A percentile compares a stretch with the other conserved stretches of the same genome.
phyloP scores from a whole-genome alignment of 2,797 vertebrate species.

The Telmatherina bonti region DNA sequence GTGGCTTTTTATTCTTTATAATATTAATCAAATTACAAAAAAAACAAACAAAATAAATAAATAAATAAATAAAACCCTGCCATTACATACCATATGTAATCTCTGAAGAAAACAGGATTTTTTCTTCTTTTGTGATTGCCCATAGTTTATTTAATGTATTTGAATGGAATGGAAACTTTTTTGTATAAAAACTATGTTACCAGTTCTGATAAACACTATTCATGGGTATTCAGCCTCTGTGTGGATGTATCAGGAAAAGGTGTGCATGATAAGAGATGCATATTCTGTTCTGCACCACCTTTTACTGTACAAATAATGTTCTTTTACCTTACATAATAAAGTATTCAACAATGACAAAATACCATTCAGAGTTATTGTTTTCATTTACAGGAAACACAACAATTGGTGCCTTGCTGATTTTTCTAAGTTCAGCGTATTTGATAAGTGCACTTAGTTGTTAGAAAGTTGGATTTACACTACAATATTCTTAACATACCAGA shows the following conservation, averaged over 20 bases:
- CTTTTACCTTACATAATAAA: background rate
- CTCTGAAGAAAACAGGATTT: too few relatives aligned
- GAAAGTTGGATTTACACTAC: background rate
- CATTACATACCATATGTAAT: too few relatives aligned
- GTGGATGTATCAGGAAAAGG: background rate
- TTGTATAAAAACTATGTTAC: background rate
- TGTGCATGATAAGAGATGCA: background rate
- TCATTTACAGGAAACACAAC: constrained; percentile 1
- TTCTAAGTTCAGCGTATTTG: background rate
- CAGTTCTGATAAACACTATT: background rate
- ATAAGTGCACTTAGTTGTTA: background rate
- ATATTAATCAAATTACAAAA: background rate
- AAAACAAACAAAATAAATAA: too few relatives aligned
- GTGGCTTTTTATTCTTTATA: background rate
- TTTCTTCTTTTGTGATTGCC: background rate
- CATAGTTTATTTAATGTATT: background rate
- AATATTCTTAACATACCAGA: constrained; percentile 14
- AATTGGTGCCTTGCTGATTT: background rate
- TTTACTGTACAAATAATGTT: constrained; percentile 1
- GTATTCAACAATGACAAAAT: background rate
- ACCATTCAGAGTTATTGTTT: background rate
- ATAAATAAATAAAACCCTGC: too few relatives aligned
- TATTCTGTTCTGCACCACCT: background rate
- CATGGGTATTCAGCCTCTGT: too few relatives aligned
- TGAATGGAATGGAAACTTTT: background rate